Conservation (phyloP, 2,113 vertebrate genomes). For the Talpa occidentalis region DNA sequence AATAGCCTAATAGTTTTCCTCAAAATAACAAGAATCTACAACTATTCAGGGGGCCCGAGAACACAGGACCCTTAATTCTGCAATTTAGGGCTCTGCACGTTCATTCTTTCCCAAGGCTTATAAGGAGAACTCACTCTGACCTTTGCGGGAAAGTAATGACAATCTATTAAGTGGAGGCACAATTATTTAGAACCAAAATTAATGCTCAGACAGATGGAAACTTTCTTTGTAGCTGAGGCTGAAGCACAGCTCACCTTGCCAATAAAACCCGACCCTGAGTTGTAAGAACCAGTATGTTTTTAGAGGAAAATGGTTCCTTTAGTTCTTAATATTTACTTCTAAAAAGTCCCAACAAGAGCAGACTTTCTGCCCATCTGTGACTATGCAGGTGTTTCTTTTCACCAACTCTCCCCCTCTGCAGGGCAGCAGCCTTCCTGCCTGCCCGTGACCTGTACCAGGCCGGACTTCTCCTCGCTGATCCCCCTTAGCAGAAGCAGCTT, state of each 20-base stretch:
- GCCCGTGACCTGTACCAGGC: too few species aligned
- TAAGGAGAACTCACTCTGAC: background rate
- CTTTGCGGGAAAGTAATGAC: background rate
- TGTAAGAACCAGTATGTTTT: background rate
- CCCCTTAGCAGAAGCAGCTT: too few species aligned
- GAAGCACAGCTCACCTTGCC: background rate
- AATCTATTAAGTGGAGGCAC: constrained; percentile 12
- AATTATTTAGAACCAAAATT: constrained; percentile 6
- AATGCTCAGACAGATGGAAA: background rate
- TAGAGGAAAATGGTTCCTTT: background rate
- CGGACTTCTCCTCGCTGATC: too few species aligned
- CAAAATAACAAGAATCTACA: constrained; percentile 11
- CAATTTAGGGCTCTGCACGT: too few species aligned
- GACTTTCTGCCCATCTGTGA: too few species aligned
- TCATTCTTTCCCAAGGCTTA: background rate
- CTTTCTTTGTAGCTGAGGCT: background rate
- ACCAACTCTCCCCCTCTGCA: too few species aligned
- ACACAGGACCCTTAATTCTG: constrained; percentile 10
- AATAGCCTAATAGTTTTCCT: background rate
- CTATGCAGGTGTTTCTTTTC: too few species aligned
- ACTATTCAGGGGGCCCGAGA: background rate
- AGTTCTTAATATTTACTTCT: background rate
- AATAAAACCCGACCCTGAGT: background rate
- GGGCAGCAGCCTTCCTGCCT: too few species aligned
- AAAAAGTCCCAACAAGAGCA: constrained; percentile 13